These are phyloP conservation scores for Zeuzera pyrina DNA, from an alignment of 2,888 invertebrate species.

Conservation along the genomic window DNA sequence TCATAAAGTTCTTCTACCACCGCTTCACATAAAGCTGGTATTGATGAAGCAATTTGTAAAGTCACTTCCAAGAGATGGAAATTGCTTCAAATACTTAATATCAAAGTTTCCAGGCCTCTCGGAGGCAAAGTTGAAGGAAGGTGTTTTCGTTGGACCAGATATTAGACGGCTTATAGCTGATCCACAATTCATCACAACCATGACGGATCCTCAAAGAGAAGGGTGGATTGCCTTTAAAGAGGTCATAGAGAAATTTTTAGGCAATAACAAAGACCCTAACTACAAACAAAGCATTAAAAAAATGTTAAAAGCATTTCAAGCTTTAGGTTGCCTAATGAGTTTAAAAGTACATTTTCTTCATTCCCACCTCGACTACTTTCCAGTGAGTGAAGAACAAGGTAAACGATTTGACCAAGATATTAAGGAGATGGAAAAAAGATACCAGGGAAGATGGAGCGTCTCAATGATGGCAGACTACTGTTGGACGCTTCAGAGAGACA, in stretches of 20 bases:
- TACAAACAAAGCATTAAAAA: conserved; percentile 2
- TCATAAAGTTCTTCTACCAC: too few relatives aligned
- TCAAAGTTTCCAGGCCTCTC: too few relatives aligned
- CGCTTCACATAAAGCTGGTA: too few relatives aligned
- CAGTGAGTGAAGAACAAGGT: conserved; percentile 4
- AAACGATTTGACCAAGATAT: conserved; percentile 3
- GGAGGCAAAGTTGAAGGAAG: too few relatives aligned
- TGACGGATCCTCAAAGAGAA: conserved; percentile 7
- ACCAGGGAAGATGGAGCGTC: background rate
- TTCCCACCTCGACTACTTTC: conserved; percentile 4
- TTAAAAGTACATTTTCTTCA: conserved; percentile 6
- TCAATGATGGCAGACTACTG: background rate
- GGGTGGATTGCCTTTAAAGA: conserved; percentile 7
- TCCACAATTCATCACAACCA: conserved; percentile 5
- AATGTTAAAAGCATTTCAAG: background rate
- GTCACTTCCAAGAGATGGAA: too few relatives aligned
- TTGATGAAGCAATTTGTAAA: too few relatives aligned
- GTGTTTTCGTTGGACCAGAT: too few relatives aligned
- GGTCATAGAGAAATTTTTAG: conserved; percentile 4
- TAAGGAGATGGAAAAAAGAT: conserved; percentile 1
- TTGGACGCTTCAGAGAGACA: background rate
- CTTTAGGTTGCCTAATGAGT: background rate
- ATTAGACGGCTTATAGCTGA: background rate
- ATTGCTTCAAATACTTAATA: too few relatives aligned
- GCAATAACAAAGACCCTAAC: conserved; percentile 2